Base-by-base conservation (phyloP, 2,797 vertebrate species). In the Myiotriccus ornatus region DNA sequence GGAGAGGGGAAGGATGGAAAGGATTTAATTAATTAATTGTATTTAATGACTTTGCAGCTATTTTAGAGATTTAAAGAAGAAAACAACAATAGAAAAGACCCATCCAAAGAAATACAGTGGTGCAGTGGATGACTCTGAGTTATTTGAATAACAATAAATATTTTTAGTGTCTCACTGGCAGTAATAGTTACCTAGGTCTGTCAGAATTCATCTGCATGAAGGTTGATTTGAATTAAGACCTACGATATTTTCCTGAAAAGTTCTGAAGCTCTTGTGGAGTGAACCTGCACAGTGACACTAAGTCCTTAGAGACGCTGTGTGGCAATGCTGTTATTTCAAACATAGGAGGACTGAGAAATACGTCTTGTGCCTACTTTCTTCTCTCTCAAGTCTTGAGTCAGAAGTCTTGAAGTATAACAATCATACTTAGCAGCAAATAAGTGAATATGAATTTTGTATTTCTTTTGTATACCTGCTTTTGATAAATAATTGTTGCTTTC, bases 51-150 rank as follows among this genome's bases (percentile, higher is more conserved):
- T 96, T 87, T 95, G 18, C 23, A 52, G 17, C 5, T 86, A 23
- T 67, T 90, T 80, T 93, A 93, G 80, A 73, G 68, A 90, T 87
- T 84, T 75, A 82, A 94, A 69, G 30, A 94, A 69, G 24, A 69
- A 67, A 90, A 19, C 12, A 49, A 19, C 4, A 59, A 25, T 12
- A n/a, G 41, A 39, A 37, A 19, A 34, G 11, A 34, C 3, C 2
- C 6, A 41, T 65, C 16, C 30, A 34, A 79, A 93, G 52, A 6
- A 84, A 83, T 68, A 47, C 65, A 37, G 5, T 43, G 77, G 15
- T 71, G 10, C 18, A 67, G 39, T 34, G 67, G 21, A 75, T 91
- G 81, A 52, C 19, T 57, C 28, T 44, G 50, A 35, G 52, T 77
- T 74, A 27, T 91, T 93, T 92, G 65, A 68, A 74, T 78, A 83